phyloP scores from a whole-genome alignment of 1,140 invertebrate species.

The Teleopsis dalmanni region DNA sequence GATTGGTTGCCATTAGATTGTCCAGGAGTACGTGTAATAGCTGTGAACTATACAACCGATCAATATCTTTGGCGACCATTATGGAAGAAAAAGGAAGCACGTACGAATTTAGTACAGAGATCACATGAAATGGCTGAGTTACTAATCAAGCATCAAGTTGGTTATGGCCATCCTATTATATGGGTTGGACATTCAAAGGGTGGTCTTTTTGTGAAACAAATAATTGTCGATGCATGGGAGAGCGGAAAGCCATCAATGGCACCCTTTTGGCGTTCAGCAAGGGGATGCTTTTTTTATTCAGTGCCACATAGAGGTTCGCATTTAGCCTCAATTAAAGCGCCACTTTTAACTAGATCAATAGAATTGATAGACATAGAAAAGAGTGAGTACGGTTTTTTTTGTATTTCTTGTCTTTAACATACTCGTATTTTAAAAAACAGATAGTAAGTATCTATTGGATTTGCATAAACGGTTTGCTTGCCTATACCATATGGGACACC shows the following conservation, averaged over 20 bases:
- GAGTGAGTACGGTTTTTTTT: constrained; percentile 45
- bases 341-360: constrained; percentile 53
- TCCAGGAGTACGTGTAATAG: constrained; percentile 57
- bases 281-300: constrained; percentile 63
- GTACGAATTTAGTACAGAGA: constrained; percentile 55
- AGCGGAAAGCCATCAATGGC: constrained; percentile 26
- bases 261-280: constrained; percentile 48
- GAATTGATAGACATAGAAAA: constrained; percentile 58
- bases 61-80: constrained; percentile 60
- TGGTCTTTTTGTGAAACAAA: constrained; percentile 64
- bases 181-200: constrained; percentile 69
- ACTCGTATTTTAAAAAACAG: constrained; percentile 39
- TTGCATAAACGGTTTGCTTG: constrained; percentile 52
- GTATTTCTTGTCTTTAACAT: neutral
- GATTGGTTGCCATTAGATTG: constrained; percentile 62
- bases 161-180: constrained; percentile 53
- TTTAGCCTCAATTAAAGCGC: constrained; percentile 57
- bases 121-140: constrained; percentile 59
- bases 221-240: constrained; percentile 53
- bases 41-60: constrained; percentile 64
- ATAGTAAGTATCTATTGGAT: constrained; percentile 53
- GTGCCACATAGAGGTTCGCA: constrained; percentile 65
- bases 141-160: constrained; percentile 52
- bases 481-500: constrained; percentile 44
- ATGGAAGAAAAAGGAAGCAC: constrained; percentile 55